Base-by-base conservation (phyloP, 2,113 vertebrate species). In the Piprites chloris region DNA sequence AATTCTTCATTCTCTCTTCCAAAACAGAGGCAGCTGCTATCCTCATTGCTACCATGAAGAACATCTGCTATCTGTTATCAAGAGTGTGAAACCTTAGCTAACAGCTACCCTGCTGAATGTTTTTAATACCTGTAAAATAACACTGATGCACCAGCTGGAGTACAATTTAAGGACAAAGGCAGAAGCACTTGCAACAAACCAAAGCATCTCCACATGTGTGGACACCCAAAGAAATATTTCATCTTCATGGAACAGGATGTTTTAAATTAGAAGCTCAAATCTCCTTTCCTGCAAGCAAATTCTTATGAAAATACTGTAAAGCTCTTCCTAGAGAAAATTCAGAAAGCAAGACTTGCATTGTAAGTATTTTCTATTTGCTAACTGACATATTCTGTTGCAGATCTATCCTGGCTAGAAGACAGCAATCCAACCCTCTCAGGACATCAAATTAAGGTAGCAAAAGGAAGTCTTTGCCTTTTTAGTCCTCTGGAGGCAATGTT, bases 121-220 rank as follows among this genome's bases (percentile, higher is more conserved):
- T 96, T 94, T 95, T 87, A 92, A 82, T 93, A 92, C 90, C 77
- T 93, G 66, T 90, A 72, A 81, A 96, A 93, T 67, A 93, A 94
- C 83, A 89, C 47, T 65, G 74, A 49, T 58, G 32, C 28, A 85
- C 83, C 96, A 96, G 90, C 76, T 96, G 96, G 87, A 69, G 41
- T 62, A 81, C 28, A 78, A 66, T 91, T 92, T 84, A 94, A 90
- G 76, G 49, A 72, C 53, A 72, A 94, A 68, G 17, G 59, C 13
- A 74, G 65, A 80, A 93, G 81, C 27, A 37, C 35, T 89, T 35
- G 33, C 14, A 56, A 90, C 78, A 53, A 78, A 2, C 8, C 26
- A 81, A 88, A 90, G 41, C 37, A 79, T 82, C 22, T 72, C 44
- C 5, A 3, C 53, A 61, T 76, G 49, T 89, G 77, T 79, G 87